Conservation (phyloP, 2,797 vertebrate genomes). For the Nyctalus aviator region DNA sequence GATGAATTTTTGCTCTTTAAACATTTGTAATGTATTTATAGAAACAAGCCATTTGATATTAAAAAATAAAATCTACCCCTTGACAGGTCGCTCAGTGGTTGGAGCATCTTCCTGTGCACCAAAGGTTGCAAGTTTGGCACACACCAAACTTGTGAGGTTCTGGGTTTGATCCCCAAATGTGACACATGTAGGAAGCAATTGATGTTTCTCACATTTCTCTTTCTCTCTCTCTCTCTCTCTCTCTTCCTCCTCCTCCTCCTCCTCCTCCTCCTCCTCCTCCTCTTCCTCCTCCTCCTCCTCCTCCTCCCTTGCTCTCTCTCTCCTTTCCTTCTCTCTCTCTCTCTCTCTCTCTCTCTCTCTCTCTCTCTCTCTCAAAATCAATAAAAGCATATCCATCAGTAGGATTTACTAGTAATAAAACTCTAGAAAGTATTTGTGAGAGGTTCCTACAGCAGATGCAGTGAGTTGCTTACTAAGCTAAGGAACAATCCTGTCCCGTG, state of each 20-base stretch:
- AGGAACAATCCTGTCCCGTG: not conserved
- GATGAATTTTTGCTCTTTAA: not conserved
- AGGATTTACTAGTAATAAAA: not conserved
- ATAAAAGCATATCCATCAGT: not conserved
- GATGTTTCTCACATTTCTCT: not conserved
- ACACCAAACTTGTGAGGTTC: not conserved
- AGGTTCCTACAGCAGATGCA: not conserved
- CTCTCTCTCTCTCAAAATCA: not conserved
- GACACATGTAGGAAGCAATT: not conserved
- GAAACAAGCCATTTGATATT: not conserved
- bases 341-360: no score
- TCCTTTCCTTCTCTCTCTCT: no score
- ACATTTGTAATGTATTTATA: conserved; percentile 26
- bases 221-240: not conserved
- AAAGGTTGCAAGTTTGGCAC: not conserved
- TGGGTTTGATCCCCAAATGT: not conserved
- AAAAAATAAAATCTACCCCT: not conserved
- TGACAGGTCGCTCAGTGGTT: not conserved
- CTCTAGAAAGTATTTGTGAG: not conserved
- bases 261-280: no score
- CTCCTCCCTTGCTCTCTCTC: no score
- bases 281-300: no score
- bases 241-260: no score
- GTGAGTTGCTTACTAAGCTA: not conserved
- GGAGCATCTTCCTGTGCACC: not conserved